Base-by-base conservation (phyloP, 2,888 invertebrate species). In the Linyphia triangularis region DNA sequence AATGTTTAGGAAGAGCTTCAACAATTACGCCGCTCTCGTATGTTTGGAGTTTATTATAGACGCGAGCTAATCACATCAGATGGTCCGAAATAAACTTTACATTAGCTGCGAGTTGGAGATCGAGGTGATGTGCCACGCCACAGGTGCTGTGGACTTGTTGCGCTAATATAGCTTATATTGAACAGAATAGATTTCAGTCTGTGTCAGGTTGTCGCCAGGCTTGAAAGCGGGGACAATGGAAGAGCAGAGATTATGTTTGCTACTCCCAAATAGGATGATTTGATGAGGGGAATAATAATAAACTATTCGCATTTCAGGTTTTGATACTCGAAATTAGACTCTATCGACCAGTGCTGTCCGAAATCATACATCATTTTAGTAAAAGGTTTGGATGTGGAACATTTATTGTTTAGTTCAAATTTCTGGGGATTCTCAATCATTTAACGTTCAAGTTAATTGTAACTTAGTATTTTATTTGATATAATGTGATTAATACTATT, bases 81-180 rank as follows among this genome's bases (percentile, higher is more conserved):
- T 78, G 85, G 85, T 77, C 85, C 65, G 85, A 79, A 85, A 85
- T 85, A 85, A 85, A 85, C 85, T 72, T 85, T 85, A 70, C 85
- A 85, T 78, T 85, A 85, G 85, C 69, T 61, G 63, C 13, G 51
- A 37, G 28, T 16, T 40, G 37, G 19, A 7, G 7, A 37, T 37
- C 7, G 43, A 40, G 30, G 22, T 26, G 40, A 26, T 72, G 59
- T 78, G 70, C 43, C 28, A 30, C 43, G 73, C 78, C 59, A 85
- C 85, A 85, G 85, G 85, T 85, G 78, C 72, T 77, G 57, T 37
- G 19, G 78, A 85, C 85, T 85, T 85, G 85, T 85, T 85, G 85
- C 85, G 67, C 61, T 85, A 85, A 85, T 85, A 77, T 77, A 33
- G 77, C 37, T 22, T 24, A 30, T 24, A 40, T 51, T 61, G 61